phyloP scores from a whole-genome alignment of 2,797 vertebrate genomes.

The Hybognathus amarus region DNA sequence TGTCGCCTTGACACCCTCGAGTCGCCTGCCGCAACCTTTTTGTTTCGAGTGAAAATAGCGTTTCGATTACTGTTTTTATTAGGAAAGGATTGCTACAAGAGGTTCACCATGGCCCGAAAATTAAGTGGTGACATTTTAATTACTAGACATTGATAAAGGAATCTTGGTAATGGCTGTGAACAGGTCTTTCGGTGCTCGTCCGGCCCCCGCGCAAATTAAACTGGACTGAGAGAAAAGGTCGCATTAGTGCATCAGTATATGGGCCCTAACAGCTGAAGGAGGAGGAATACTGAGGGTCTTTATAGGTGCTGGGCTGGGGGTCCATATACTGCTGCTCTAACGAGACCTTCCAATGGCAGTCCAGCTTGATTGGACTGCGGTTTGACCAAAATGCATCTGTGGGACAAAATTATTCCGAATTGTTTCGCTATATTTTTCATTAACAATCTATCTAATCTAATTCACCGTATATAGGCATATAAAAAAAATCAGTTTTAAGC shows the following conservation, averaged over 20 bases:
- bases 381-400: not conserved
- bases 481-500: too few relatives aligned
- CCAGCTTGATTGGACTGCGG: constrained; percentile 72
- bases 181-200: constrained; percentile 71
- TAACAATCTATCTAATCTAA: too few relatives aligned
- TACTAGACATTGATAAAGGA: constrained; percentile 93
- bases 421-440: not conserved
- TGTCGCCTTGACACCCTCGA: constrained; percentile 73
- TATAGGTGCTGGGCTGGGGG: not conserved
- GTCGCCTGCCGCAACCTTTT: constrained; percentile 74
- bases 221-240: constrained; percentile 73
- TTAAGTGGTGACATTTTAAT: constrained; percentile 97
- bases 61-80: constrained; percentile 91
- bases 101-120: constrained; percentile 83
- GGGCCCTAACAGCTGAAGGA: not conserved
- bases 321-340: constrained; percentile 51
- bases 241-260: constrained; percentile 56
- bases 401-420: not conserved
- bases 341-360: constrained; percentile 71
- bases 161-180: constrained; percentile 75
- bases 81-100: constrained; percentile 86
- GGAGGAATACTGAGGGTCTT: constrained; percentile 24
- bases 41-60: constrained; percentile 82
- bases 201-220: constrained; percentile 77
- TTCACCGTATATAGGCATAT: too few relatives aligned